Base-by-base conservation (phyloP, 1,140 invertebrate species). In the Linepithema humile region DNA sequence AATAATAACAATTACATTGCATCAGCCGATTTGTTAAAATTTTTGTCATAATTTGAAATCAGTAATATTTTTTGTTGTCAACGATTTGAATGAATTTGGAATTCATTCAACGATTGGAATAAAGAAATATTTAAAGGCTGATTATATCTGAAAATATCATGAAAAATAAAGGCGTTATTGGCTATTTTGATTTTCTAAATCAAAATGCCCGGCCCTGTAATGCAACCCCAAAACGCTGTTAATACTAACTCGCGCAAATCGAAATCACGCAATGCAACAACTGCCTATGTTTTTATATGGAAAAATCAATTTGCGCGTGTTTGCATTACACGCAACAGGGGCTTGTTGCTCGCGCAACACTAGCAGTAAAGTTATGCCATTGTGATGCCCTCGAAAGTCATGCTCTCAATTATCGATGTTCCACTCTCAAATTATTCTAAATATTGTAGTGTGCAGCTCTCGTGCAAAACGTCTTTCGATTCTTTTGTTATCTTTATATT, bases 261-360 rank as follows among this genome's bases (percentile, higher is more conserved):
- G 59, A 38, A 77, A 65, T 65, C 20, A 64, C 32, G 45, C 60
- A 45, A 62, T 10, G 45, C 60, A 26, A 35, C 32, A 38, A 35
- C 32, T 38, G 32, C 29, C 32, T 40, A 23, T 40, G 48, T 69
- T 80, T 80, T 78, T 69, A 38, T 78, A 40, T 38, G 10, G 35
- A 9, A 55, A 69, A 69, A 40, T 69, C 48, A 20, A 43, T 70
- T 32, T 4, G 23, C 23, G 3, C 26, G 26, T 50, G 38, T 70
- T 69, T n/a, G 12, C 23, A 40, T 80, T 55, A 35, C 12, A 38
- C 20, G 1, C 50, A 20, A 20, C 7, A 23, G 60, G 3, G 50
- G 50, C 50, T 80, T 55, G 48, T 55, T 43, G 65, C 69, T 80
- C 75, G 64, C 75, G 64, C 64, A 70, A 80, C 35, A 26, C 65